These are phyloP conservation scores for Lithophane socia DNA, from an alignment of 2,888 invertebrate genomes.

Conservation along the genomic window DNA sequence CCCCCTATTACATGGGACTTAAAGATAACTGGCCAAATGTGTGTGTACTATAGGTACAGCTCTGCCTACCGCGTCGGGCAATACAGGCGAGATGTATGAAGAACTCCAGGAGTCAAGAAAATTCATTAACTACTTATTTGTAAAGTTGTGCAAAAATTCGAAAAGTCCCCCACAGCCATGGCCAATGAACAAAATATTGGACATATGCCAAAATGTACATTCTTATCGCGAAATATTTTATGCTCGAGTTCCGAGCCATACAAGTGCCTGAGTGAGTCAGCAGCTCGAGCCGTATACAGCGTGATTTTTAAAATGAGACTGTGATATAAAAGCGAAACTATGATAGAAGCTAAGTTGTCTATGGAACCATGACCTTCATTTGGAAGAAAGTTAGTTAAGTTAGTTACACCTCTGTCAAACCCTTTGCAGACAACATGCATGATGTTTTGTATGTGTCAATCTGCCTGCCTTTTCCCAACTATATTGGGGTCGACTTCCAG, in stretches of 20 bases:
- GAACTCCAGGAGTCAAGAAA: background rate
- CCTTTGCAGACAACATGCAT: too few relatives aligned
- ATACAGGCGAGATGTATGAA: too few relatives aligned
- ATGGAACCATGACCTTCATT: background rate
- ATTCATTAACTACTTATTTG: slow-evolving; percentile 1
- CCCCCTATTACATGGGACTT: too few relatives aligned
- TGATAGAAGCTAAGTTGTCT: background rate
- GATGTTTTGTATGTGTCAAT: too few relatives aligned
- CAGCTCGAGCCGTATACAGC: background rate
- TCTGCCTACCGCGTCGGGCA: too few relatives aligned
- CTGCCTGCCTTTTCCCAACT: too few relatives aligned
- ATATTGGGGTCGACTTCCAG: too few relatives aligned
- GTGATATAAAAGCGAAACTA: background rate
- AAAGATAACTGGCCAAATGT: too few relatives aligned
- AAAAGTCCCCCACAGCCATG: slow-evolving; percentile 14
- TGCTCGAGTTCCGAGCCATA: slow-evolving; percentile 7
- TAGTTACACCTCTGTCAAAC: too few relatives aligned
- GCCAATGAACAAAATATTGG: slow-evolving; percentile 39
- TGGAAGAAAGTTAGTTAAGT: background rate
- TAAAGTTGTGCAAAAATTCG: background rate
- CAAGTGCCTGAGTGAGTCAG: slow-evolving; percentile 27
- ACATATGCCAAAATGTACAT: slow-evolving; percentile 39
- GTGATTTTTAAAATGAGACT: background rate
- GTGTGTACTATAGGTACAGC: too few relatives aligned
- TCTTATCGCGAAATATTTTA: slow-evolving; percentile 41